Percentiles rank a stretch among this genome's conserved stretches.
These are phyloP conservation scores for Neelides folsomi DNA, from an alignment of 2,888 invertebrate genomes.

Conservation along the genomic window DNA sequence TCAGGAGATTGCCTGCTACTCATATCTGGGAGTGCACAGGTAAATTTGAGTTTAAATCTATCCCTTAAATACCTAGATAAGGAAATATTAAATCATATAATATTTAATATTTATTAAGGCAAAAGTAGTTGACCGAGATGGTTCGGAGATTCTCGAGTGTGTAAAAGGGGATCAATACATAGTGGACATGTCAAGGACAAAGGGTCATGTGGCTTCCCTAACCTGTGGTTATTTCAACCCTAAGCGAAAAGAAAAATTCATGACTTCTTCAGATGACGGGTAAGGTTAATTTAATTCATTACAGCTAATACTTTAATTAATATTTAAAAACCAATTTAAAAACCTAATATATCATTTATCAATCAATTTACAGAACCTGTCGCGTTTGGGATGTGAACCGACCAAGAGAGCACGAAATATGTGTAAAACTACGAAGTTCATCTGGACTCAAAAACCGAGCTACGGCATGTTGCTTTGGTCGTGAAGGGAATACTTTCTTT, in stretches of 20 bases:
- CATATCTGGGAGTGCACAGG: constrained; percentile 73
- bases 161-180: constrained; percentile 93
- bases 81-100: constrained; percentile 1
- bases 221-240: constrained; percentile 92
- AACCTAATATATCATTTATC: no score
- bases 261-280: constrained; percentile 88
- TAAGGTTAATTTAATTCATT: constrained; percentile 34
- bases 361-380: constrained; percentile 54
- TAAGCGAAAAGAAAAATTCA: constrained; percentile 72
- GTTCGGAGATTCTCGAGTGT: constrained; percentile 82
- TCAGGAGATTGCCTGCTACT: constrained; percentile 90
- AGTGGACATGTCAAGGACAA: constrained; percentile 80
- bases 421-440: constrained; percentile 75
- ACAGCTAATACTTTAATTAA: no score
- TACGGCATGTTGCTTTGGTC: constrained; percentile 65
- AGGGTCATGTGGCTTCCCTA: constrained; percentile 84
- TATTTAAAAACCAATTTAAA: no score
- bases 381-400: constrained; percentile 78
- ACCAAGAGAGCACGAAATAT: constrained; percentile 59
- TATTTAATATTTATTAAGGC: constrained; percentile 41
- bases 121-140: constrained; percentile 86
- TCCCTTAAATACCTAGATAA: neutral
- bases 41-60: constrained; percentile 4
- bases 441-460: constrained; percentile 78
- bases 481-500: constrained; percentile 74